Percentiles rank a stretch among this genome's conserved stretches.
These are phyloP conservation scores for Mnemiopsis leidyi DNA, from an alignment of 37 sponge, comb jelly and placozoan species.

Conservation along the genomic window DNA sequence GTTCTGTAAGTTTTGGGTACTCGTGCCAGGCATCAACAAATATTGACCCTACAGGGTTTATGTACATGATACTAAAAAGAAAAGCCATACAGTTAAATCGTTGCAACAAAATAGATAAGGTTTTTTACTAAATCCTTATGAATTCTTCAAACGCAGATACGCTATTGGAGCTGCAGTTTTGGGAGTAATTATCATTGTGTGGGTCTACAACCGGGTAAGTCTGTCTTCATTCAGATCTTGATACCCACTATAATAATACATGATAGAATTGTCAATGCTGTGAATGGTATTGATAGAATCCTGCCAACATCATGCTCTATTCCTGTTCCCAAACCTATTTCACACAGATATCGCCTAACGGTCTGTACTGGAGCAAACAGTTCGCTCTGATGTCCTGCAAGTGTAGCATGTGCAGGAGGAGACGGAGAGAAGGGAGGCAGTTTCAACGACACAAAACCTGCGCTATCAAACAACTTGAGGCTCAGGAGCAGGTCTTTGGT, in stretches of 20 bases:
- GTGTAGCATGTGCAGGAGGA: slow-evolving; percentile 13
- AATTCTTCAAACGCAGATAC: neutral
- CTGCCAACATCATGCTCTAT: neutral
- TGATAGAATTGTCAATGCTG: too few relatives aligned
- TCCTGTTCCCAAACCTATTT: neutral
- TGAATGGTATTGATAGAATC: too few relatives aligned
- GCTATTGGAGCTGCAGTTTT: slow-evolving; percentile 32
- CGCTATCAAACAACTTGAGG: slow-evolving; percentile 10
- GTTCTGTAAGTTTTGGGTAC: slow-evolving; percentile 6
- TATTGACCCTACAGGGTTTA: too few relatives aligned
- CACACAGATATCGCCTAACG: slow-evolving; percentile 50
- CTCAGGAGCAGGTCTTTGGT: neutral
- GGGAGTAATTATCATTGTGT: slow-evolving; percentile 22
- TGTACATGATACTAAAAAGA: too few relatives aligned
- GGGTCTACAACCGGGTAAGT: slow-evolving; percentile 40
- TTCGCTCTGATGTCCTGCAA: slow-evolving; percentile 57
- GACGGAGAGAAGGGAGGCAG: neutral
- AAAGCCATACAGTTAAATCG: too few relatives aligned
- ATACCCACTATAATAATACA: too few relatives aligned
- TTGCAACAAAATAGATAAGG: too few relatives aligned
- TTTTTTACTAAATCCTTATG: too few relatives aligned
- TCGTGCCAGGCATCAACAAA: too few relatives aligned
- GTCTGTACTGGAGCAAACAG: slow-evolving; percentile 48
- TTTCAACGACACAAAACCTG: slow-evolving; percentile 28
- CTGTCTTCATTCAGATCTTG: too few relatives aligned